Evolutionary conservation across 1,140 invertebrate species (phyloP).

Genomic region (Sitobion miscanthi): DNA sequence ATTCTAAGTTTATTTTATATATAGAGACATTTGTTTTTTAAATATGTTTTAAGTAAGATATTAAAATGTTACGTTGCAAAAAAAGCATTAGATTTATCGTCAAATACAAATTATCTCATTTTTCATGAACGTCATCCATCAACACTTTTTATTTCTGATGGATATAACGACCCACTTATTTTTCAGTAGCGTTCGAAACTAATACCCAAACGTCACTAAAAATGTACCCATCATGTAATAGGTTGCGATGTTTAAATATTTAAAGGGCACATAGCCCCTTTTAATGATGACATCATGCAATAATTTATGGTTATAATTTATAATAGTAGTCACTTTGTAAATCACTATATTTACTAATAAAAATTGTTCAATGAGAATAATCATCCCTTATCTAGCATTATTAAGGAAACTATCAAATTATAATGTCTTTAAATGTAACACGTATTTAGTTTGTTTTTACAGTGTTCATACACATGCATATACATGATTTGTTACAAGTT

Average conservation of each 20-base stretch:
- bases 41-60: neutral
- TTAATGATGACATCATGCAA: neutral
- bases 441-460: neutral
- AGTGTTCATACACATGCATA: neutral
- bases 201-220: neutral
- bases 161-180: slow-evolving; percentile 2
- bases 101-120: neutral
- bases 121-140: slow-evolving; percentile 36
- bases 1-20: neutral
- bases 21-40: neutral
- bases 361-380: neutral
- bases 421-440: neutral
- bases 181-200: neutral
- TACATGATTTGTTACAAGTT: neutral
- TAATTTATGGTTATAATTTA: slow-evolving; percentile 22
- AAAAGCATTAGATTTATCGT: slow-evolving; percentile 10
- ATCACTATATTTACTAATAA: slow-evolving; percentile 1
- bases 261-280: neutral
- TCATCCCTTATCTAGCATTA: neutral
- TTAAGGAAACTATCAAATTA: neutral
- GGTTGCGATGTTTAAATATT: neutral
- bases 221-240: slow-evolving; percentile 9
- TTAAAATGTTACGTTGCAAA: neutral
- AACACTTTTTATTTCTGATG: slow-evolving; percentile 12
- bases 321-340: neutral